Conservation (phyloP, 2,888 invertebrate species). For the Hofmannophila pseudospretella region DNA sequence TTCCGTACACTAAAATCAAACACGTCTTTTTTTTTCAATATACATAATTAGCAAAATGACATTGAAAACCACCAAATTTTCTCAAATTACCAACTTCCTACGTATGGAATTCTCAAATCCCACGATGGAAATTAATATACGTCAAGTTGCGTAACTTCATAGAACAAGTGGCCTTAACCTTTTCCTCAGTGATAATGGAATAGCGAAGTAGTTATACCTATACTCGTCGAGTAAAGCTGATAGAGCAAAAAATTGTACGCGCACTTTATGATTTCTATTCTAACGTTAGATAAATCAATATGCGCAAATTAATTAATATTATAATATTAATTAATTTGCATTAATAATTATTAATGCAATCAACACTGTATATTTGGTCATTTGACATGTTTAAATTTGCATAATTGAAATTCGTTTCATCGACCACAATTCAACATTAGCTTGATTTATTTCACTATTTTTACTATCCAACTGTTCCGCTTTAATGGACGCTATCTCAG, state of each 20-base stretch:
- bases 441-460: too few species aligned
- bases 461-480: too few species aligned
- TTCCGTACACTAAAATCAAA: too few species aligned
- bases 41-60: too few species aligned
- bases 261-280: neutral
- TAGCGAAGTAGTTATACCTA: conserved; percentile 12
- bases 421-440: too few species aligned
- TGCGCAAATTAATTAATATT: neutral
- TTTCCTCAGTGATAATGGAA: conserved; percentile 38
- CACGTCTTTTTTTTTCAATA: too few species aligned
- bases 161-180: conserved; percentile 52
- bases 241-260: neutral
- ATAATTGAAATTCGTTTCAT: too few species aligned
- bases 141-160: conserved; percentile 41
- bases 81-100: neutral
- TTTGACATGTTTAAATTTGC: too few species aligned
- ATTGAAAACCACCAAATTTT: neutral
- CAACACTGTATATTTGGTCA: too few species aligned
- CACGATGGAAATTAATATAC: conserved; percentile 45
- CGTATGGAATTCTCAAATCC: conserved; percentile 3
- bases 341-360: too few species aligned
- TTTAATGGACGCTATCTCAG: too few species aligned
- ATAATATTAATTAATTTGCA: too few species aligned
- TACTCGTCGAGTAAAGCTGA: neutral
- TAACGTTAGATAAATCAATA: neutral